phyloP scores from a whole-genome alignment of 2,888 invertebrate genomes.

The Slavum lentiscoides region DNA sequence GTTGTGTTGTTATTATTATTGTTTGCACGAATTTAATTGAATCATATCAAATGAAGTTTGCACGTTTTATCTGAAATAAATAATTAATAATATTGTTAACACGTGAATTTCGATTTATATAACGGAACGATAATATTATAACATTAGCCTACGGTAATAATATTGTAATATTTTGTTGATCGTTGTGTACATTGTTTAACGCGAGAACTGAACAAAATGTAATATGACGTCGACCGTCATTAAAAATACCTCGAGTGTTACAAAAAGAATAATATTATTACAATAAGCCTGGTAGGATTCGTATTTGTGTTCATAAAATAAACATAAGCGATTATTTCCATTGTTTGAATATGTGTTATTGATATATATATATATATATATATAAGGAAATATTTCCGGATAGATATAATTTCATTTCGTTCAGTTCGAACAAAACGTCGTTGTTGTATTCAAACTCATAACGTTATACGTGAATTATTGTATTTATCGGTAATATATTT shows the following conservation, averaged over 20 bases:
- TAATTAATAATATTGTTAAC: conserved; percentile 35
- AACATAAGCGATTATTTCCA: too few species aligned
- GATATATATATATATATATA: too few species aligned
- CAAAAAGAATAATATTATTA: too few species aligned
- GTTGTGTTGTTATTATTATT: conserved; percentile 41
- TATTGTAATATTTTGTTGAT: neutral
- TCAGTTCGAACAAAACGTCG: too few species aligned
- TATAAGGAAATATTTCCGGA: too few species aligned
- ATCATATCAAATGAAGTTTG: conserved; percentile 47
- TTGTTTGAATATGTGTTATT: too few species aligned
- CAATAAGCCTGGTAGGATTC: too few species aligned
- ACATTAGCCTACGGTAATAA: conserved; percentile 1
- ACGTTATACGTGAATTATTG: too few species aligned
- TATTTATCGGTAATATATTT: neutral
- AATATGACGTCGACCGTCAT: neutral
- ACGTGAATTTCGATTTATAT: conserved; percentile 13
- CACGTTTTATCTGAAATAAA: conserved; percentile 43
- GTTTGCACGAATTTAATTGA: conserved; percentile 52
- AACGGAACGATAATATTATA: conserved; percentile 11
- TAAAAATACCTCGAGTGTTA: too few species aligned
- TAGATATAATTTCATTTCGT: too few species aligned
- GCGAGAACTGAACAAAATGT: neutral
- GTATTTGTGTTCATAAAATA: too few species aligned
- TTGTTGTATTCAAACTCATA: too few species aligned
- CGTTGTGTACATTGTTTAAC: neutral